These are phyloP conservation scores for Ametastegia equiseti DNA, from an alignment of 2,888 invertebrate genomes.

Conservation along the genomic window DNA sequence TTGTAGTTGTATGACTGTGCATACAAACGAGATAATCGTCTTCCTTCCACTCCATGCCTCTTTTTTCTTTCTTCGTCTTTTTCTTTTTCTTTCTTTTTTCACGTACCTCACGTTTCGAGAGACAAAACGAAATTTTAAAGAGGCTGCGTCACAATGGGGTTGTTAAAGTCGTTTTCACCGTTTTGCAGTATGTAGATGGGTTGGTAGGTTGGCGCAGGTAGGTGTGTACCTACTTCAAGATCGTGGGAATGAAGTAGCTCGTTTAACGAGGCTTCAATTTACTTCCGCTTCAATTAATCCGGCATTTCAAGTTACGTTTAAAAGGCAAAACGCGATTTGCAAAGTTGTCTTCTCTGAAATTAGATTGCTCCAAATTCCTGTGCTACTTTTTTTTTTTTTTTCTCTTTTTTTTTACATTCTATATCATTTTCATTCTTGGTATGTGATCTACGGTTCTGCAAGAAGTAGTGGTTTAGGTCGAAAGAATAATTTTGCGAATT, in stretches of 20 bases:
- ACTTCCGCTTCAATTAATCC: slow-evolving; percentile 24
- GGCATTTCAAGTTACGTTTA: slow-evolving; percentile 19
- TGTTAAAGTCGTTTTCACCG: slow-evolving; percentile 36
- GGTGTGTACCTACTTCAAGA: neutral
- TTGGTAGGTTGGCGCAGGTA: no score
- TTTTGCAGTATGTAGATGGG: neutral
- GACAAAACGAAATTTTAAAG: slow-evolving; percentile 5
- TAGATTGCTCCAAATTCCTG: neutral
- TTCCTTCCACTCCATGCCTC: no score
- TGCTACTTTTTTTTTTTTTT: no score
- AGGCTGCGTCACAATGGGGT: slow-evolving; percentile 6
- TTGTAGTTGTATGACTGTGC: neutral
- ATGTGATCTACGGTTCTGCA: no score
- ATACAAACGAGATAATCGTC: neutral
- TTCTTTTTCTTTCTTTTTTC: no score
- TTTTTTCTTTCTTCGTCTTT: no score
- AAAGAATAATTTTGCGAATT: no score
- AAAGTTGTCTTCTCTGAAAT: neutral
- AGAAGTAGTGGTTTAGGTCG: no score
- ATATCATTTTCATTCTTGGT: no score
- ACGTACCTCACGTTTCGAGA: neutral
- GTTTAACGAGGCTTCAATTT: slow-evolving; percentile 34
- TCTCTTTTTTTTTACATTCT: no score
- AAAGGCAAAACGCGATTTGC: neutral
- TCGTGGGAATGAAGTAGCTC: slow-evolving; percentile 23